These are phyloP conservation scores for Paratilapia polleni DNA, from an alignment of 2,113 vertebrate genomes.

Conservation along the genomic window DNA sequence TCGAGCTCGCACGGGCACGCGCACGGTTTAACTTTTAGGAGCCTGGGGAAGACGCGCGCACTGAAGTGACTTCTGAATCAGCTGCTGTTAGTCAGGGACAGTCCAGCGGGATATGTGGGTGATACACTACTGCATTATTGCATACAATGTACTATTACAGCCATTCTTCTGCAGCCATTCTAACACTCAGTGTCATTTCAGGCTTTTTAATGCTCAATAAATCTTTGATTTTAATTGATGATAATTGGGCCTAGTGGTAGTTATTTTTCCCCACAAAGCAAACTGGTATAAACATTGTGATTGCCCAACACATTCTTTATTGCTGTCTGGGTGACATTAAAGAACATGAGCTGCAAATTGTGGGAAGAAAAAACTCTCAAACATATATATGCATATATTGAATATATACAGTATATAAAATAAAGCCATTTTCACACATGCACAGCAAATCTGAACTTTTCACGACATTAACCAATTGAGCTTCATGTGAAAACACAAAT, in stretches of 20 bases:
- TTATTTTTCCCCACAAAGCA: constrained; percentile 4
- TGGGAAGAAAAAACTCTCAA: too few species aligned
- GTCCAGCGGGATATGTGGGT: neutral
- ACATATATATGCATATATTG: neutral
- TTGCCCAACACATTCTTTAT: neutral
- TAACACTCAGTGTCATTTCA: neutral
- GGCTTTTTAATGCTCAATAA: constrained; percentile 11
- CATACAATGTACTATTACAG: neutral
- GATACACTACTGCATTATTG: neutral
- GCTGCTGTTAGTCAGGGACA: constrained; percentile 7
- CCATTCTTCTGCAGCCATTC: neutral
- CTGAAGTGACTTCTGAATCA: constrained; percentile 26
- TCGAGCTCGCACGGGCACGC: neutral
- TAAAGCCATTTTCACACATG: neutral
- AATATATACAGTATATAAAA: fast-evolving
- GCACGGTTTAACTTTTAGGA: neutral
- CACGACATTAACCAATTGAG: neutral
- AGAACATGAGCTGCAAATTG: neutral
- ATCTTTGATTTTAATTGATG: constrained; percentile 28
- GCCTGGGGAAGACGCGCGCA: constrained; percentile 16
- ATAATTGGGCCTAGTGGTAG: neutral
- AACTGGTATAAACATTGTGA: constrained; percentile 4
- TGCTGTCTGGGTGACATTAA: neutral
- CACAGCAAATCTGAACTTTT: neutral
- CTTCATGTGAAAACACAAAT: neutral